phyloP scores from a whole-genome alignment of 2,113 vertebrate species.

The Psammodynastes pulverulentus region DNA sequence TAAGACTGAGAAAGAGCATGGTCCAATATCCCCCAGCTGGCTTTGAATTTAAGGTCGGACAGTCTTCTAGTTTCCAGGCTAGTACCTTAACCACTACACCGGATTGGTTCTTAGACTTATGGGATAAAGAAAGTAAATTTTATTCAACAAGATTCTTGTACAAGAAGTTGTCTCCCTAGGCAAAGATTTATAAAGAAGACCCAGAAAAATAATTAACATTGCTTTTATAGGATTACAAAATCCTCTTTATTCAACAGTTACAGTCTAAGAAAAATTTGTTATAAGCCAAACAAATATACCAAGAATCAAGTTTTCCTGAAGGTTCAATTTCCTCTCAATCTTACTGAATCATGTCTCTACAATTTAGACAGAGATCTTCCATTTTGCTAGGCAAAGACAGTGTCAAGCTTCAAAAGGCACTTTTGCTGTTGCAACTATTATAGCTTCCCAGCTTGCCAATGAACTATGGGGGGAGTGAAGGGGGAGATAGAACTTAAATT shows the following conservation, averaged over 20 bases:
- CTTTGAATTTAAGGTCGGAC: neutral
- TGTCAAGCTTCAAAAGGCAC: no score
- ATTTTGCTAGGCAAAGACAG: neutral
- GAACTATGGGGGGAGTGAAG: no score
- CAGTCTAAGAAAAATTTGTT: neutral
- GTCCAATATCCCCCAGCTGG: neutral
- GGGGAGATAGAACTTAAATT: no score
- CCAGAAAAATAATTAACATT: neutral
- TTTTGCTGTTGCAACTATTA: no score
- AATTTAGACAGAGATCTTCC: neutral
- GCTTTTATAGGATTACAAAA: neutral
- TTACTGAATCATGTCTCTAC: neutral
- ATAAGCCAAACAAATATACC: neutral
- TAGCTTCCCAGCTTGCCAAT: no score
- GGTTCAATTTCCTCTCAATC: neutral
- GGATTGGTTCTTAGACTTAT: neutral
- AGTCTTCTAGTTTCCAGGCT: neutral
- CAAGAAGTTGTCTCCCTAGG: neutral
- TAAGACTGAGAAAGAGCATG: neutral
- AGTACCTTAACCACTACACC: neutral
- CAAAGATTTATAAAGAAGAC: neutral
- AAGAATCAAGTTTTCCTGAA: neutral
- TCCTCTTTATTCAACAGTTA: neutral
- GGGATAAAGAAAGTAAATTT: neutral
- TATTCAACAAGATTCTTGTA: neutral